phyloP scores from a whole-genome alignment of 37 sponge, comb jelly and placozoan genomes.

The Petrosia ficiformis region DNA sequence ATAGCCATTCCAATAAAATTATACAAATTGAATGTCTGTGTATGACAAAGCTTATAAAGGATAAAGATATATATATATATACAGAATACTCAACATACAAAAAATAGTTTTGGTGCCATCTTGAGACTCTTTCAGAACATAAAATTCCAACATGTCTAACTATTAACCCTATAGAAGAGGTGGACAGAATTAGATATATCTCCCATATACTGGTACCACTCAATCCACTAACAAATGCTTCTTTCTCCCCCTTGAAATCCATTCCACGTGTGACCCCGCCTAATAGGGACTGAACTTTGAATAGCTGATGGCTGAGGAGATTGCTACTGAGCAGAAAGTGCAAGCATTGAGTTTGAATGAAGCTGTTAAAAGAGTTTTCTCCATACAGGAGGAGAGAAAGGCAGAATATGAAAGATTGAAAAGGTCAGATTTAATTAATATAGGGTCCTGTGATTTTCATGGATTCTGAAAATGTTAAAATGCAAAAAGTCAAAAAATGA shows the following conservation, averaged over 20 bases:
- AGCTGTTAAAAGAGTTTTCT: constrained; percentile 39
- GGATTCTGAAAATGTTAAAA: too few species aligned
- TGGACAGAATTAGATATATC: constrained; percentile 30
- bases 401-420: constrained; percentile 31
- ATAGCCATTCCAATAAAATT: too few species aligned
- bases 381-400: constrained; percentile 63
- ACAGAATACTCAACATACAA: too few species aligned
- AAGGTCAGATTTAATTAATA: constrained; percentile 16
- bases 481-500: too few species aligned
- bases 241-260: constrained; percentile 49
- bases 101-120: not conserved
- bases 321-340: too few species aligned
- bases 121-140: not conserved
- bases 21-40: too few species aligned
- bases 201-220: constrained; percentile 63
- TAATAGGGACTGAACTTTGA: not conserved
- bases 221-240: constrained; percentile 62
- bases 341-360: constrained; percentile 7
- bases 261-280: not conserved
- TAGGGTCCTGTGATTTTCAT: not conserved
- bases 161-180: constrained; percentile 31
- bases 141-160: constrained; percentile 13
- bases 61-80: too few species aligned
- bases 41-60: too few species aligned
- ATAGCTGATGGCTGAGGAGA: not conserved